Evolutionary conservation across 2,797 vertebrate species (phyloP), one percentile per base, ranked within the genome.

Genomic region (Chrysolophus pictus): DNA sequence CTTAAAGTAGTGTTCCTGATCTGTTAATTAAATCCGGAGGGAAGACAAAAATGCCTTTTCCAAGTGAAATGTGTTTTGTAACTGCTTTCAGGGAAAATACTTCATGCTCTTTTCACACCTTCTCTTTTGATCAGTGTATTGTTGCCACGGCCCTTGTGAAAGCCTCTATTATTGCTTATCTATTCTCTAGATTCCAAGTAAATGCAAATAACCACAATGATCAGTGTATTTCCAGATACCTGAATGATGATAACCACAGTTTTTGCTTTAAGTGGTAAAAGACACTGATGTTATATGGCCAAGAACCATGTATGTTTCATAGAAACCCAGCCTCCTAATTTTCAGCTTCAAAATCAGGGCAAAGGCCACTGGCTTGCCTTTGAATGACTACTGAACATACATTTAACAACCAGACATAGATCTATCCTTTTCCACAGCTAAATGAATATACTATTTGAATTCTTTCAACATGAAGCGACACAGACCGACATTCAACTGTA

Each of bases 21-120:
- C 67, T 64, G 39, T 75, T 85, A 94, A 83, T 90, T 96, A 76
- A 92, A 91, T 19, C 62, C 67, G 15, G 56, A 86, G 23, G 51
- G 79, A 84, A 95, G 94, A 87, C 41, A 92, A 87, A 92, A 94
- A 81, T n/a, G 39, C 39, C 29, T 44, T 77, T 93, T 87, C 75
- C 8, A 33, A 83, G 65, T 65, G 26, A 74, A 91, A 91, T 9
- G 15, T 63, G 55, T 70, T 89, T 83, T 92, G 9, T 75, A 80
- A 67, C 62, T 63, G 18, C 58, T 79, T 93, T 81, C 75, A 86
- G 56, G 60, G 28, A 92, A 77, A 80, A 74, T 44, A 65, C 11
- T 75, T 64, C 41, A 31, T 65, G 37, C n/a, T 85, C 16, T 33
- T 85, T 87, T 77, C 65, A 69, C 31, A 28, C 5, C 11, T 70